Base-by-base conservation (phyloP, 2,797 vertebrate species). In the Furcifer pardalis region DNA sequence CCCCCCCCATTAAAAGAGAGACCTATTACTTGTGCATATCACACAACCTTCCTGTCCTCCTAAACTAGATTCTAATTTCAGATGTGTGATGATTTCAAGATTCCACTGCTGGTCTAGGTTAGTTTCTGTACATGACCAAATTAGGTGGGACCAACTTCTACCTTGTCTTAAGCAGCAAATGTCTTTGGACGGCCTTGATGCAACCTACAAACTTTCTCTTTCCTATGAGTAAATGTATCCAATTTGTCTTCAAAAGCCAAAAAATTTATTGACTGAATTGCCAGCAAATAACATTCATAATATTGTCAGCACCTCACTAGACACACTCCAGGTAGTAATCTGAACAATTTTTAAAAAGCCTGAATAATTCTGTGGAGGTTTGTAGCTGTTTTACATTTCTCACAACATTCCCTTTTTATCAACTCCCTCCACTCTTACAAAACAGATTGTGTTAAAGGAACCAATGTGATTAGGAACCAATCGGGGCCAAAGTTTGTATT, bases 201-300 rank as follows among this genome's bases (percentile, higher is more conserved):
- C 73, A 32, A 32, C 44, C 40, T 56, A n/a, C 13, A 65, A 7
- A 2, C 12, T 66, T 66, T 13, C 27, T 56, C 68, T 80, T 63
- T 7, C 8, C 9, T 10, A 7, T 37, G 60, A 37, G 15, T 13
- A 56, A 73, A 69, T 81, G 15, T 49, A 69, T 81, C 42, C 73
- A 69, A 35, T n/a, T 19, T 81, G 68, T 15, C 52, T 77, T 52
- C 25, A 46, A 77, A 77, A 32, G 13, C 3, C 52, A 32, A 69
- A 52, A 68, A 84, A 40, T 42, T 68, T 49, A 77, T 65, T 83
- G 21, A 69, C 74, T 89, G 74, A 92, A 92, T 91, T 93, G 90
- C 75, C 65, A 90, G 89, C 79, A 86, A 84, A 81, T 84, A 71
- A 91, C 79, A 92, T 91, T 94, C 91, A 87, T 80, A 86, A 82